A percentile compares a stretch with the other conserved stretches of the same genome.
These are phyloP conservation scores for Hyalella azteca DNA, from an alignment of 2,888 invertebrate genomes.

Conservation along the genomic window DNA sequence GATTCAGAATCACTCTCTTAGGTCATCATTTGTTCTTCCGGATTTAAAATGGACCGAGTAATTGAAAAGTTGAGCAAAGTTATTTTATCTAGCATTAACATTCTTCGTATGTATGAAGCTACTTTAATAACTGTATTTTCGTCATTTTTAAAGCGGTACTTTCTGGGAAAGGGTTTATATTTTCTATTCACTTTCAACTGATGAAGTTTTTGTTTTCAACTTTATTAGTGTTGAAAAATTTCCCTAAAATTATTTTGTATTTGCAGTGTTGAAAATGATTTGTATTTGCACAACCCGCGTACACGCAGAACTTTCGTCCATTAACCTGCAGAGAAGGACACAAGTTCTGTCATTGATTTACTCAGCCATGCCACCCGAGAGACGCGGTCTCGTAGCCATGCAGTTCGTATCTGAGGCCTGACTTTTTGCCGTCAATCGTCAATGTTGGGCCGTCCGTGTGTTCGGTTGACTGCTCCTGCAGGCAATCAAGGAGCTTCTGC, in stretches of 20 bases:
- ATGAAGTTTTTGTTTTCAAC: no score
- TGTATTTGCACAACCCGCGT: slow-evolving; percentile 3
- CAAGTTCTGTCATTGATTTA: slow-evolving; percentile 14
- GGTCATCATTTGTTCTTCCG: not conserved
- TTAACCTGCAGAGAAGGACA: not conserved
- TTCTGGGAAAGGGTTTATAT: no score
- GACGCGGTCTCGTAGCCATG: not conserved
- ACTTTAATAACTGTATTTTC: no score
- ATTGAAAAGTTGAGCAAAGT: not conserved
- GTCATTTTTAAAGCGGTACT: no score
- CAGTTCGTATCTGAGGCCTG: slow-evolving; percentile 3
- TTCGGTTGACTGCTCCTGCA: not conserved
- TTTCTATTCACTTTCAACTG: no score
- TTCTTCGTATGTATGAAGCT: no score
- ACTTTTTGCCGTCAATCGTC: slow-evolving; percentile 16
- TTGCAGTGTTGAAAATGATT: not conserved
- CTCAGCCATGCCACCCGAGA: not conserved
- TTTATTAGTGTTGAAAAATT: no score
- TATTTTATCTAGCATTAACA: no score
- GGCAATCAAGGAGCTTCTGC: slow-evolving; percentile 14
- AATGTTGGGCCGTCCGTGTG: slow-evolving; percentile 7
- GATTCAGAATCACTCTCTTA: not conserved
- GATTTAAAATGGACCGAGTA: not conserved
- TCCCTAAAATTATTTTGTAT: no score
- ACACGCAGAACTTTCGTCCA: not conserved